phyloP scores from a whole-genome alignment of 2,888 invertebrate species.

The Catocala fraxini region DNA sequence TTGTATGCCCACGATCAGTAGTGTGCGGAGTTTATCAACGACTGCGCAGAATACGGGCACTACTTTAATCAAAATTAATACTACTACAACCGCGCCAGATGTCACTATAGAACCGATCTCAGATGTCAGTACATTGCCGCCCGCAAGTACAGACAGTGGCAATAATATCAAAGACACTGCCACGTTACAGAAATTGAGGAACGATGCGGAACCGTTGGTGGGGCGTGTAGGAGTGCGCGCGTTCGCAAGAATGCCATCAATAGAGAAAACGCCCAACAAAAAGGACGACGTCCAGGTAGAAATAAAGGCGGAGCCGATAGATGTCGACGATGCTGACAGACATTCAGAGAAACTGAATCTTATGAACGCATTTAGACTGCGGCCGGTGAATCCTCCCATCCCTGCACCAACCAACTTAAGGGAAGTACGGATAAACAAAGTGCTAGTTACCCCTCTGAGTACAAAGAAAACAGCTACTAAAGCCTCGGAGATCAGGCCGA shows the following conservation, averaged over 20 bases:
- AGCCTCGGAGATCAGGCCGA: constrained; percentile 59
- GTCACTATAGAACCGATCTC: constrained; percentile 59
- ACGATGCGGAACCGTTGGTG: constrained; percentile 60
- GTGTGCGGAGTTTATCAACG: constrained; percentile 71
- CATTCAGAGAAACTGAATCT: constrained; percentile 76
- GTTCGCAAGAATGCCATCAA: constrained; percentile 79
- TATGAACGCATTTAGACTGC: constrained; percentile 74
- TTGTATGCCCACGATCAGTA: constrained; percentile 73
- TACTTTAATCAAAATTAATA: constrained; percentile 38
- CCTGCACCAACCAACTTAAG: constrained; percentile 56
- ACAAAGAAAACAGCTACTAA: constrained; percentile 54
- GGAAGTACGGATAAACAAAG: constrained; percentile 76
- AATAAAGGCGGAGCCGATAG: constrained; percentile 79
- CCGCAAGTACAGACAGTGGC: constrained; percentile 66
- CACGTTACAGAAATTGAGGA: constrained; percentile 66
- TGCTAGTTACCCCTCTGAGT: constrained; percentile 60
- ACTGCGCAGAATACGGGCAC: constrained; percentile 43
- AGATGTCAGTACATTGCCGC: constrained; percentile 68
- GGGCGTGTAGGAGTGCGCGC: constrained; percentile 79
- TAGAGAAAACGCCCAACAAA: constrained; percentile 35
- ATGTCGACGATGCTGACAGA: constrained; percentile 73
- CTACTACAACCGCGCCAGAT: constrained; percentile 53
- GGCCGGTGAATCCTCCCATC: constrained; percentile 66
- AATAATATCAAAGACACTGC: constrained; percentile 68
- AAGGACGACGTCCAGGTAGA: constrained; percentile 69